Evolutionary conservation across 2,888 invertebrate genomes (phyloP), one percentile per base, ranked within the genome.

Genomic region (Zele albiditarsus): DNA sequence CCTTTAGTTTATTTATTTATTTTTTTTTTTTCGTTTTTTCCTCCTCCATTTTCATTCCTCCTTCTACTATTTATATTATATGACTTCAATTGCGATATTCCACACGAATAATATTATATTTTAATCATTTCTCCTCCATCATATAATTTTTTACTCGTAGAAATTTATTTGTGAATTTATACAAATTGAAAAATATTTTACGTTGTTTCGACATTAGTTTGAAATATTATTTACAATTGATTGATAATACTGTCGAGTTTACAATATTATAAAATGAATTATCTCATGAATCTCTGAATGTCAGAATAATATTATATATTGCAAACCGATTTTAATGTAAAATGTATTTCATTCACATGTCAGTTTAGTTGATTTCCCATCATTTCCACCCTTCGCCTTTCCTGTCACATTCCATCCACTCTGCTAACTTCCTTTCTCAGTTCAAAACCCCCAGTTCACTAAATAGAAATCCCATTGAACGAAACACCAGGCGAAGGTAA

Each of bases 341-440:
- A 78, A 80, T 73, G 72, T 49, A 76, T 77, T 80, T 80, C 79
- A 81, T 83, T 84, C 81, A 81, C 80, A 77, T 83, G 84, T 82
- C 84, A 81, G 70, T 77, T 78, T 31, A 71, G 57, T 73, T 79
- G 76, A 67, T 42, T 75, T 70, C 63, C 77, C 79, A 75, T 60
- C 77, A 46, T 60, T 70, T 27, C 5, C 20, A 53, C 38, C 46
- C 60, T 60, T 33, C 49, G 12, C 25, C 20, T 38, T 42, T 38
- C 25, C 42, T 23, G 42, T 66, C 66, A 46, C 46, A 46, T 46
- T n/a, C 4, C 42, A 23, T 42, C 14, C 42, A 66, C 38, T 38
- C 46, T 46, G 25, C 23, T 67, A 27, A 58, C 33, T 70, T 38
- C 12, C 38, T 60, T 33, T 20, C 23, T 14, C 31, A 31, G 33